These are phyloP conservation scores for Caenorhabditis tropicalis DNA, from an alignment of 1,140 invertebrate genomes.

Conservation along the genomic window DNA sequence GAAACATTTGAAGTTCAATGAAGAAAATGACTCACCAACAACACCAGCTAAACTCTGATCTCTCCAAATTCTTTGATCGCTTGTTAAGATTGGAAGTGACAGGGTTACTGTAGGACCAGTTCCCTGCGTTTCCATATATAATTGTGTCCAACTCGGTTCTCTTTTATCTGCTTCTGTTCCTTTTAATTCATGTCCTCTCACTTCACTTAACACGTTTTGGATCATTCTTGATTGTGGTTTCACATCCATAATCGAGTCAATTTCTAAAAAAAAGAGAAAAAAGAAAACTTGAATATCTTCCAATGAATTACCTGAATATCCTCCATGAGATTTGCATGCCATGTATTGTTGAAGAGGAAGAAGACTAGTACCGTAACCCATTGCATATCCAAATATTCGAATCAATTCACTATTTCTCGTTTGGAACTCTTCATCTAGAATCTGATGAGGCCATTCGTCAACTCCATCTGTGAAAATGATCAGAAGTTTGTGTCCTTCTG, in stretches of 20 bases:
- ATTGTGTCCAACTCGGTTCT: conserved; percentile 49
- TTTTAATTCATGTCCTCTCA: conserved; percentile 48
- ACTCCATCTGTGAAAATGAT: conserved; percentile 71
- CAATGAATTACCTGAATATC: conserved; percentile 44
- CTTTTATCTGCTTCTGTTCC: conserved; percentile 52
- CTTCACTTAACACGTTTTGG: conserved; percentile 56
- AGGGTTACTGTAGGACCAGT: conserved; percentile 63
- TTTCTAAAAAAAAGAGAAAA: conserved; percentile 42
- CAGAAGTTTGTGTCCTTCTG: conserved; percentile 67
- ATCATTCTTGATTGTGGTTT: conserved; percentile 62
- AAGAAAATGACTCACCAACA: conserved; percentile 58
- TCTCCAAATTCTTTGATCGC: conserved; percentile 4
- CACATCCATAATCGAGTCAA: conserved; percentile 69
- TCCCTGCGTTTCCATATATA: conserved; percentile 70
- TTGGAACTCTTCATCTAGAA: conserved; percentile 60
- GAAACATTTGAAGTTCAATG: no score
- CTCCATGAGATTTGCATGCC: conserved; percentile 61
- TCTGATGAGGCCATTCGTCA: conserved; percentile 68
- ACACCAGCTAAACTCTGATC: conserved; percentile 59
- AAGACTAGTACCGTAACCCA: conserved; percentile 67
- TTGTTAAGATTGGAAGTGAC: conserved; percentile 65
- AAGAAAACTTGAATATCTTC: neutral
- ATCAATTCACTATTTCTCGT: conserved; percentile 59
- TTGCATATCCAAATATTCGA: conserved; percentile 68
- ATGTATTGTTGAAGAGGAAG: conserved; percentile 63